phyloP scores from a whole-genome alignment of 2,888 invertebrate genomes.

The Scaptomyza polygonia region DNA sequence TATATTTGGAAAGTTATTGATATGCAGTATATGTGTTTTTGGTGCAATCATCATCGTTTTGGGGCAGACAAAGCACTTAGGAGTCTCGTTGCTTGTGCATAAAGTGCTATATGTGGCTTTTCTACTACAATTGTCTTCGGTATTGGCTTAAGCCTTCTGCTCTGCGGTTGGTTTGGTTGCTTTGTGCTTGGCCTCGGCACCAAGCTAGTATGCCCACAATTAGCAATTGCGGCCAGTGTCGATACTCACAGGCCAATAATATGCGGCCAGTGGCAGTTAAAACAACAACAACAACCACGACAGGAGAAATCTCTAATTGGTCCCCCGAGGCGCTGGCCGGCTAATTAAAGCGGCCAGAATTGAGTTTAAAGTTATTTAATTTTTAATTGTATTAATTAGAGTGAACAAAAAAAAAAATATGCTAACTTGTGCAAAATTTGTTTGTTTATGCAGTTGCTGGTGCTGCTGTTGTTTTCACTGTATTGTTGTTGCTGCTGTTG shows the following conservation, averaged over 20 bases:
- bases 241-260: slow-evolving; percentile 55
- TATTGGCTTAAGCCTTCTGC: slow-evolving; percentile 13
- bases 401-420: slow-evolving; percentile 46
- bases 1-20: slow-evolving; percentile 55
- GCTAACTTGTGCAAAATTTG: slow-evolving; percentile 52
- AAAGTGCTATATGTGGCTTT: slow-evolving; percentile 23
- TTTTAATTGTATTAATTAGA: slow-evolving; percentile 75
- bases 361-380: slow-evolving; percentile 70
- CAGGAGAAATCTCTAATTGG: slow-evolving; percentile 13
- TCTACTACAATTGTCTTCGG: slow-evolving; percentile 1
- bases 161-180: slow-evolving; percentile 44
- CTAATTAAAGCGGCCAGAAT: slow-evolving; percentile 58
- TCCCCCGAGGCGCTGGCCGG: slow-evolving; percentile 26
- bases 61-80: slow-evolving; percentile 28
- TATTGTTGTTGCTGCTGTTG: slow-evolving; percentile 16
- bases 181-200: slow-evolving; percentile 39
- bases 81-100: slow-evolving; percentile 37
- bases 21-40: slow-evolving; percentile 65
- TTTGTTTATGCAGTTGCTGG: slow-evolving; percentile 67
- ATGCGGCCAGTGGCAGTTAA: slow-evolving; percentile 38
- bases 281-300: slow-evolving; percentile 6
- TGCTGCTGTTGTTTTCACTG: background rate
- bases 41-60: slow-evolving; percentile 47
- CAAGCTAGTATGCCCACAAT: slow-evolving; percentile 47
- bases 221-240: slow-evolving; percentile 53